Conservation (phyloP, 2,888 invertebrate species). For the Trichopoda pennipes region DNA sequence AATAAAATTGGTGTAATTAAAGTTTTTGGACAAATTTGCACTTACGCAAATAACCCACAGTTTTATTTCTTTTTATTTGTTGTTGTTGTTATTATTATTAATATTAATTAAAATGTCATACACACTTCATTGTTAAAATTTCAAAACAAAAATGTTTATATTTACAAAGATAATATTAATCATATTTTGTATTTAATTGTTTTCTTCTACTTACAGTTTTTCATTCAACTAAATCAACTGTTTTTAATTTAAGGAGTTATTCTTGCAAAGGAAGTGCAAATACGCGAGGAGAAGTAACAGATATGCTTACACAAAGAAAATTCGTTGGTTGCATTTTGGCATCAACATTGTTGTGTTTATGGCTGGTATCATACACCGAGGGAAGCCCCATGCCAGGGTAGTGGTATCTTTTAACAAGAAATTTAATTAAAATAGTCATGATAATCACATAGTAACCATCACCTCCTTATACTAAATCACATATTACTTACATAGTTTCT, state of each 20-base stretch:
- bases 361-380: slow-evolving; percentile 77
- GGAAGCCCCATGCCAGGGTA: slow-evolving; percentile 81
- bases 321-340: slow-evolving; percentile 75
- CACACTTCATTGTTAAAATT: not conserved
- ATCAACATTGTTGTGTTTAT: slow-evolving; percentile 75
- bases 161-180: slow-evolving; percentile 24
- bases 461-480: not conserved
- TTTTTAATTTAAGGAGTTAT: not conserved
- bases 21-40: no score
- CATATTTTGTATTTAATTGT: not conserved
- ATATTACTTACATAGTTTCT: not conserved
- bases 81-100: no score
- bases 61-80: no score
- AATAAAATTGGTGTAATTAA: no score
- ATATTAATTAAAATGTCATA: not conserved
- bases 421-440: slow-evolving; percentile 55
- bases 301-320: slow-evolving; percentile 70
- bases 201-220: slow-evolving; percentile 61
- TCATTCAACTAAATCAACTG: slow-evolving; percentile 4
- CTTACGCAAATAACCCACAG: no score
- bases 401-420: slow-evolving; percentile 75
- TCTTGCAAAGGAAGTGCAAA: not conserved
- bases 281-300: slow-evolving; percentile 11
- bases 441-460: not conserved
- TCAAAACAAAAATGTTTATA: not conserved